A percentile compares a stretch with the other conserved stretches of the same genome.
phyloP scores from a whole-genome alignment of 2,797 vertebrate species.

The Alca torda region DNA sequence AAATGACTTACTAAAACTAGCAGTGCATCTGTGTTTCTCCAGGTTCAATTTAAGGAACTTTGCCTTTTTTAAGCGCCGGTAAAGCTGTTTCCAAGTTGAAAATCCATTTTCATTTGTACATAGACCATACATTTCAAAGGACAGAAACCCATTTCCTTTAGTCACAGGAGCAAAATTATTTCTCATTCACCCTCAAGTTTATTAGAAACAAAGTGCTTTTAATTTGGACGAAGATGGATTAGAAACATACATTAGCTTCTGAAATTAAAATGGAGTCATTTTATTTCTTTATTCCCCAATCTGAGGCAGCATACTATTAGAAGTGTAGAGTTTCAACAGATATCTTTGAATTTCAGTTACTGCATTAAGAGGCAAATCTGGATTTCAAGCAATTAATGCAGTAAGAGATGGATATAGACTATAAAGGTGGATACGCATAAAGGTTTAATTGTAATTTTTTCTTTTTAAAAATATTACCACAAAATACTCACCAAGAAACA shows the following conservation, averaged over 20 bases:
- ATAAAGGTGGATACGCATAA: not conserved
- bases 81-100: not conserved
- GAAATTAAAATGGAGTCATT: not conserved
- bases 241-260: not conserved
- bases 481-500: not conserved
- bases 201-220: conserved; percentile 41
- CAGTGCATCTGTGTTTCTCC: not conserved
- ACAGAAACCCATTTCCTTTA: not conserved
- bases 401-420: not conserved
- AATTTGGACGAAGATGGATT: conserved; percentile 19
- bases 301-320: not conserved
- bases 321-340: not conserved
- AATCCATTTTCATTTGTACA: not conserved
- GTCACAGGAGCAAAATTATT: not conserved
- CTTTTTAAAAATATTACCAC: not conserved
- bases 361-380: not conserved
- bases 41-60: conserved; percentile 29
- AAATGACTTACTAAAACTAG: conserved; percentile 11
- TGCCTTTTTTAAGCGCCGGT: conserved; percentile 20
- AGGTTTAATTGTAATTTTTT: not conserved
- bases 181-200: conserved; percentile 5
- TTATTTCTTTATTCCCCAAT: not conserved
- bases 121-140: not conserved
- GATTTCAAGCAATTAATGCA: not conserved
- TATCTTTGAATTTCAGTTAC: not conserved